Evolutionary conservation across 2,888 invertebrate species (phyloP), one percentile per base, ranked within the genome.

Genomic region (Tipula helvola): DNA sequence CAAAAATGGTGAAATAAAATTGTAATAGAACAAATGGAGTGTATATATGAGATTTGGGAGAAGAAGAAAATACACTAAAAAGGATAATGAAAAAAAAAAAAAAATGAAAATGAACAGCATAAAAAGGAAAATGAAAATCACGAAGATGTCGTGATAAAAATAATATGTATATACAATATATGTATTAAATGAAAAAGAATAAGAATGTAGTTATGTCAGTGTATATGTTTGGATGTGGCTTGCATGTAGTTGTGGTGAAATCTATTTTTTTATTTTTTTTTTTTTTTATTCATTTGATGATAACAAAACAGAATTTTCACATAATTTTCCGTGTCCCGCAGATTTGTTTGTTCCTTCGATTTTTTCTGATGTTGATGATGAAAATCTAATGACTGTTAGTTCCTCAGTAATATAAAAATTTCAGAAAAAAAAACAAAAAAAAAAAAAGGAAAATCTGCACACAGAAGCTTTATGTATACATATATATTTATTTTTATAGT

Each of bases 1-100:
- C 84, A n/a, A 84, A 84, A 84, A 36, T 39, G 41, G 39, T 84
- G 39, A 84, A 84, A 84, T 84, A 16, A 84, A 84, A 84, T 84
- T 84, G 84, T 84, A 84, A 16, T 84, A 84, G 84, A 84, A 39
- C 84, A 84, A 84, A 84, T 84, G 39, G n/a, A 84, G 39, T 84
- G 84, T 39, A 5, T 84, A 5, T 84, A 16, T 71, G 41, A 39
- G 39, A 36, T 39, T 36, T 16, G 39, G 84, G 39, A 84, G 84
- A 84, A 84, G 84, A 84, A 84, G 84, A 84, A 84, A 84, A 84
- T 84, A 84, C 5, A 84, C 13, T 36, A 39, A 84, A 84, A 84
- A 41, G 84, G 84, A 84, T 84, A 84, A 84, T 39, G 41, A 7
- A 36, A 39, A 39, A 39, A 5, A 39, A 39, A 39, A 39, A 39